phyloP scores from a whole-genome alignment of 2,888 invertebrate genomes.

The Metopia argyrocephala region DNA sequence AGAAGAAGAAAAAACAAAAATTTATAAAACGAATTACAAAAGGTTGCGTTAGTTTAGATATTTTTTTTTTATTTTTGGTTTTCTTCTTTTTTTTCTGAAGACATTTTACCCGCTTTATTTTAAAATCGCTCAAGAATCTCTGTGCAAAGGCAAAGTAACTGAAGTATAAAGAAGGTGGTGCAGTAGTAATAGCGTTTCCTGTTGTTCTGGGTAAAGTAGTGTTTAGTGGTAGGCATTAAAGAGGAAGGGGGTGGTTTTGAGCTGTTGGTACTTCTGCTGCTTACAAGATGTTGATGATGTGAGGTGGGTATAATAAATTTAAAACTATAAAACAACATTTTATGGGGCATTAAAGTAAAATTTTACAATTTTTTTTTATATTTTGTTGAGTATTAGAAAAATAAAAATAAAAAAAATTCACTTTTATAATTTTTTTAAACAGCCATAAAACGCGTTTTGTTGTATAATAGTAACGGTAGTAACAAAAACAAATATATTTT shows the following conservation, averaged over 20 bases:
- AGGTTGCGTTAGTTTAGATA: slow-evolving; percentile 65
- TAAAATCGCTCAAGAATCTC: too few species aligned
- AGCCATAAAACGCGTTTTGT: slow-evolving; percentile 56
- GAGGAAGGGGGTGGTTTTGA: slow-evolving; percentile 6
- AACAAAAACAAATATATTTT: background rate
- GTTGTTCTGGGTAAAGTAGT: slow-evolving; percentile 20
- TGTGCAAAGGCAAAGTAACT: background rate
- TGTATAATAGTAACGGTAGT: slow-evolving; percentile 25
- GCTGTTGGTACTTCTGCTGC: background rate
- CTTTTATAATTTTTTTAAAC: slow-evolving; percentile 39
- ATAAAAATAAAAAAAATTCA: slow-evolving; percentile 54
- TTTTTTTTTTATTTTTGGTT: background rate
- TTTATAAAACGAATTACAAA: slow-evolving; percentile 56
- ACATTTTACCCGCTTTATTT: slow-evolving; percentile 62
- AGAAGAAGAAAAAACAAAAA: slow-evolving; percentile 55
- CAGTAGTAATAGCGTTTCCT: slow-evolving; percentile 38
- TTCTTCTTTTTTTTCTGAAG: slow-evolving; percentile 43
- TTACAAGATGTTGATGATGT: slow-evolving; percentile 7
- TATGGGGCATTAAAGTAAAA: slow-evolving; percentile 65
- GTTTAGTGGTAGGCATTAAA: background rate
- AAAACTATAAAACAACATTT: slow-evolving; percentile 74
- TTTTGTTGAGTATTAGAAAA: too few species aligned
- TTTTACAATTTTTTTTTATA: slow-evolving; percentile 63
- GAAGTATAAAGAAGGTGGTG: slow-evolving; percentile 28
- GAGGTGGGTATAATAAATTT: slow-evolving; percentile 69